A percentile compares a stretch with the other conserved stretches of the same genome.
Conservation (phyloP, 1,140 invertebrate species). For the Drosophila nasuta region DNA sequence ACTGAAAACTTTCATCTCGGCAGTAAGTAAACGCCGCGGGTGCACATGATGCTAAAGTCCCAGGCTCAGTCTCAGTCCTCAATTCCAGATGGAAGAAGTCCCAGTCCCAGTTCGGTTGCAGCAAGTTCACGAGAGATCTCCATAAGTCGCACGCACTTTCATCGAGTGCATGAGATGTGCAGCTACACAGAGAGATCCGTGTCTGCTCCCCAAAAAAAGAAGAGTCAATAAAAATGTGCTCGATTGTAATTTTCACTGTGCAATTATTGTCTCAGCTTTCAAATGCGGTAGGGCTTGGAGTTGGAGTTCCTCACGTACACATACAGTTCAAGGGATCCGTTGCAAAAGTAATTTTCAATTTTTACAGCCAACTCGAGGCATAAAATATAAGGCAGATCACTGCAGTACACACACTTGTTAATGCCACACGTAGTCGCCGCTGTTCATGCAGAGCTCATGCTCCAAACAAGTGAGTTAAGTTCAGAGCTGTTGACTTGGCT, state of each 20-base stretch:
- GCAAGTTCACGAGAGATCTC: constrained; percentile 9
- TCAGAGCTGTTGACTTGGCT: neutral
- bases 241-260: constrained; percentile 78
- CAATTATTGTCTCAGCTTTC: constrained; percentile 81
- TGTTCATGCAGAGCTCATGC: neutral
- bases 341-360: constrained; percentile 80
- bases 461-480: constrained; percentile 27
- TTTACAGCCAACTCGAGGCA: constrained; percentile 66
- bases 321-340: neutral
- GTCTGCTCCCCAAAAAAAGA: constrained; percentile 25
- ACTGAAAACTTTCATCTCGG: constrained; percentile 61
- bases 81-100: neutral
- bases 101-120: constrained; percentile 15
- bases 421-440: constrained; percentile 62
- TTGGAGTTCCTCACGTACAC: no score
- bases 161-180: constrained; percentile 35
- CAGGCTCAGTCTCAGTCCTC: constrained; percentile 4
- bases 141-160: constrained; percentile 76
- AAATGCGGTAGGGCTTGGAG: constrained; percentile 67
- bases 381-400: constrained; percentile 54
- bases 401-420: constrained; percentile 50
- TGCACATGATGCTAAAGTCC: constrained; percentile 32
- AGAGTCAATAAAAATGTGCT: constrained; percentile 72
- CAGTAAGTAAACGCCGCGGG: constrained; percentile 58
- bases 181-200: constrained; percentile 38